Evolutionary conservation across 2,113 vertebrate genomes (phyloP), one percentile per base, ranked within the genome.

Genomic region (Prochilodus magdalenae): DNA sequence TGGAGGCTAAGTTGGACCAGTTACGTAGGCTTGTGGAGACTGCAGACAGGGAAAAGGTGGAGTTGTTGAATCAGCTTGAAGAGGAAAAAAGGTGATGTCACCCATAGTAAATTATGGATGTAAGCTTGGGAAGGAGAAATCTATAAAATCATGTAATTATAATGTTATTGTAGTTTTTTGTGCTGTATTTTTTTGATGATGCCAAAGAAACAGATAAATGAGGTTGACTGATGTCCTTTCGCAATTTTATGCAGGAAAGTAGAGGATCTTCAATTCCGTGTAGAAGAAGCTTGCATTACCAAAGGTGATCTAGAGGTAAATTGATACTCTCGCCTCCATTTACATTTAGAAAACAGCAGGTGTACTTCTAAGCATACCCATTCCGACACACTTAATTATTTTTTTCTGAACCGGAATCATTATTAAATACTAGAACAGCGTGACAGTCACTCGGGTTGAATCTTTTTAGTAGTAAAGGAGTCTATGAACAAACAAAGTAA

Each of bases 261-360:
- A 86, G 98, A 99, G 88, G 98, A 99, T 86, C 98, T 99, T 90
- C 98, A 99, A 88, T 99, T 99, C 90, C 95, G 97, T n/a, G 97
- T 99, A 49, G 98, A 99, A 75, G 98, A 99, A 93, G 98, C 98
- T 86, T 99, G 96, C 51, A 99, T 99, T 88, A 99, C 98, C 90
- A 99, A 99, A 97, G 97, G 98, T 82, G 98, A 99, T 81, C 93
- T 99, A 72, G 98, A 99, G 98, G 98, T 99, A 98, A 96, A 87
- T 73, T 29, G 24, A 83, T 59, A 40, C 40, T 29, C 22, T 65
- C 4, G 22, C 18, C 30, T 55, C n/a, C 6, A 24, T 73, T 84
- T 72, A 40, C 27, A 24, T 11, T 2, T 20, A 79, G 18, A n/a
- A 70, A 27, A n/a, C 59, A 22, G 26, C 22, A 55, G 18, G 7